phyloP scores from a whole-genome alignment of 2,888 invertebrate genomes.

The Cerceris ruficornis region DNA sequence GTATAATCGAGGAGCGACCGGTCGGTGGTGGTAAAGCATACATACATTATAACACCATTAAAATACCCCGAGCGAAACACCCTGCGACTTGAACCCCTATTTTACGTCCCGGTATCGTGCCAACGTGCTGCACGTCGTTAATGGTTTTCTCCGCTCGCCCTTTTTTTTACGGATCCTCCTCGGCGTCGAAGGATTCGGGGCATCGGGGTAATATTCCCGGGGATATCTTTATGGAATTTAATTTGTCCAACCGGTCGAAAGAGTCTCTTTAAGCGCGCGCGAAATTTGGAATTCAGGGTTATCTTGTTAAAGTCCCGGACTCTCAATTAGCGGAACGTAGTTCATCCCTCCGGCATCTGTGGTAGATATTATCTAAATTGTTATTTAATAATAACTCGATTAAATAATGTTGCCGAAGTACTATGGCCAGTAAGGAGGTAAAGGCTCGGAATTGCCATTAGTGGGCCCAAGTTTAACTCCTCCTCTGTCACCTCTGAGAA shows the following conservation, averaged over 20 bases:
- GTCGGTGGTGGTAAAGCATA: constrained; percentile 76
- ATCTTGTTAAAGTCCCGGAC: too few species aligned
- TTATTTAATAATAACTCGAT: too few species aligned
- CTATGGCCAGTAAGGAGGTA: too few species aligned
- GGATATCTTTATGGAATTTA: constrained; percentile 15
- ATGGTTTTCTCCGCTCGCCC: constrained; percentile 46
- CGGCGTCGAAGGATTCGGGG: constrained; percentile 20
- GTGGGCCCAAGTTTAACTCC: too few species aligned
- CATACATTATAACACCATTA: constrained; percentile 81
- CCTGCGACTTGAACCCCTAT: constrained; percentile 72
- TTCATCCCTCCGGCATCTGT: too few species aligned
- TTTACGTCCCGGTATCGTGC: constrained; percentile 70
- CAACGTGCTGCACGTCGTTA: constrained; percentile 70
- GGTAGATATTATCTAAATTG: too few species aligned
- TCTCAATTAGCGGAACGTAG: too few species aligned
- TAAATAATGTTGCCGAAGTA: too few species aligned
- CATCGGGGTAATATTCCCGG: constrained; percentile 6
- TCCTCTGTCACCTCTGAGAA: too few species aligned
- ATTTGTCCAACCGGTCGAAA: constrained; percentile 31
- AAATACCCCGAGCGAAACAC: constrained; percentile 75
- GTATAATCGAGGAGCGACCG: constrained; percentile 56
- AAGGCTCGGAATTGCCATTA: too few species aligned
- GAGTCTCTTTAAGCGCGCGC: not conserved
- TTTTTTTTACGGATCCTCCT: not conserved
- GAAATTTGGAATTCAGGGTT: not conserved